A percentile compares a stretch with the other conserved stretches of the same genome.
phyloP scores from a whole-genome alignment of 2,888 invertebrate genomes.

The Xestia ashworthii region DNA sequence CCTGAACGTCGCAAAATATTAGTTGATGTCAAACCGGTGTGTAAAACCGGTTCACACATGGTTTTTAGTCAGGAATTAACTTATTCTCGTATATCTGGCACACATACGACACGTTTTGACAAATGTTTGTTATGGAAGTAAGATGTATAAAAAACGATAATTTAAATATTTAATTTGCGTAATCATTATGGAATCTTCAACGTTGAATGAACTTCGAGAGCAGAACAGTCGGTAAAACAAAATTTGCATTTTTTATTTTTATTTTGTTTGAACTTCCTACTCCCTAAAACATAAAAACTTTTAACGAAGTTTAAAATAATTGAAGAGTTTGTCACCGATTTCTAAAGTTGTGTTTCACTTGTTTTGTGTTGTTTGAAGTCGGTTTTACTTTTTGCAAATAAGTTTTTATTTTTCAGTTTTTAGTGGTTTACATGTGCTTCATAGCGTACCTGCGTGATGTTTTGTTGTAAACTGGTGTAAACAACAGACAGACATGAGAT shows the following conservation, averaged over 20 bases:
- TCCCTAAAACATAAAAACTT: neutral
- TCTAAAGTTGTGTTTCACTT: too few relatives aligned
- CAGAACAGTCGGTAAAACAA: neutral
- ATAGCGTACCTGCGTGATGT: too few relatives aligned
- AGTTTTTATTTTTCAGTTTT: too few relatives aligned
- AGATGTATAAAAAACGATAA: neutral
- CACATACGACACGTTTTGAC: neutral
- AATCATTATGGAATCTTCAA: neutral
- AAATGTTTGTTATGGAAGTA: constrained; percentile 29
- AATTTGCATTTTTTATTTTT: neutral
- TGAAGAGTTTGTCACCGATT: too few relatives aligned
- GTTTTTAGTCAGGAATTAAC: constrained; percentile 6
- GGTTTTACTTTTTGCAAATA: too few relatives aligned
- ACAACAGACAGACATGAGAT: too few relatives aligned
- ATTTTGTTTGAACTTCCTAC: neutral
- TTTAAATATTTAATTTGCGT: constrained; percentile 8
- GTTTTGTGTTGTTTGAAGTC: too few relatives aligned
- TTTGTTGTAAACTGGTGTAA: too few relatives aligned
- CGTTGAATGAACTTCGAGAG: neutral
- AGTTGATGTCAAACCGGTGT: neutral
- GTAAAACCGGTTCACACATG: constrained; percentile 9
- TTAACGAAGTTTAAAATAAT: too few relatives aligned
- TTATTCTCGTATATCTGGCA: neutral
- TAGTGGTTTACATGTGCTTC: too few relatives aligned
- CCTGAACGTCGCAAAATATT: neutral